Percentiles rank a stretch among this genome's conserved stretches.
Evolutionary conservation across 1,140 invertebrate genomes (phyloP).

Genomic region (Polyergus mexicanus): DNA sequence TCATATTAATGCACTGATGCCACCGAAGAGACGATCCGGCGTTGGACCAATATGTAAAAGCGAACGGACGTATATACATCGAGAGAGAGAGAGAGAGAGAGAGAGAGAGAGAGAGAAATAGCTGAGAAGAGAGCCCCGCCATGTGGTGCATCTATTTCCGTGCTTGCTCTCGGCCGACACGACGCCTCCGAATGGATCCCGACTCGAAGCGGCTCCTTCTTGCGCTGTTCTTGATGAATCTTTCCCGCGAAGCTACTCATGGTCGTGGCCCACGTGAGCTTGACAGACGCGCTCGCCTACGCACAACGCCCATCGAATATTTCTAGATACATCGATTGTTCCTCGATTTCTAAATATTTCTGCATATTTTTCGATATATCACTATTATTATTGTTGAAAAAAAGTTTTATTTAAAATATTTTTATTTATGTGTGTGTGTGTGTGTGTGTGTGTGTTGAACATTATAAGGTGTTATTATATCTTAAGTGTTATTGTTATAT

Average conservation of each 20-base stretch:
- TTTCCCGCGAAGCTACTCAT: conserved; percentile 24
- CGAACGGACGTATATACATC: conserved; percentile 47
- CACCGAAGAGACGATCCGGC: neutral
- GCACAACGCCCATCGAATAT: neutral
- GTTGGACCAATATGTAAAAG: neutral
- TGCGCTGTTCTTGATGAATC: conserved; percentile 21
- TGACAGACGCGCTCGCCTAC: conserved; percentile 24
- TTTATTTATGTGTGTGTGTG: too few species aligned
- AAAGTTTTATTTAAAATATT: neutral
- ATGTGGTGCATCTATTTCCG: conserved; percentile 85
- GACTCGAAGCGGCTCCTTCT: conserved; percentile 44
- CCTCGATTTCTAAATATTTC: neutral
- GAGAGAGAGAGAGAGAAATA: conserved; percentile 71
- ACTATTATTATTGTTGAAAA: neutral
- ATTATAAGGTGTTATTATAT: neutral
- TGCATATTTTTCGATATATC: neutral
- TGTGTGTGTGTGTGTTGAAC: neutral
- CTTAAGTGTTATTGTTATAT: neutral
- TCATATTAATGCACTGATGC: conserved; percentile 29
- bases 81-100: conserved; percentile 63
- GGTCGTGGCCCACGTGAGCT: conserved; percentile 27
- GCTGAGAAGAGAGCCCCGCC: conserved; percentile 81
- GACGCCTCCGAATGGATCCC: conserved; percentile 61
- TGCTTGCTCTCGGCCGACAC: conserved; percentile 77
- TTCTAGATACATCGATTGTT: too few species aligned